Percentiles rank a stretch among this genome's conserved stretches.
These are phyloP conservation scores for Lycopodina hypogea DNA, from an alignment of 37 sponge, comb jelly and placozoan species.

Conservation along the genomic window DNA sequence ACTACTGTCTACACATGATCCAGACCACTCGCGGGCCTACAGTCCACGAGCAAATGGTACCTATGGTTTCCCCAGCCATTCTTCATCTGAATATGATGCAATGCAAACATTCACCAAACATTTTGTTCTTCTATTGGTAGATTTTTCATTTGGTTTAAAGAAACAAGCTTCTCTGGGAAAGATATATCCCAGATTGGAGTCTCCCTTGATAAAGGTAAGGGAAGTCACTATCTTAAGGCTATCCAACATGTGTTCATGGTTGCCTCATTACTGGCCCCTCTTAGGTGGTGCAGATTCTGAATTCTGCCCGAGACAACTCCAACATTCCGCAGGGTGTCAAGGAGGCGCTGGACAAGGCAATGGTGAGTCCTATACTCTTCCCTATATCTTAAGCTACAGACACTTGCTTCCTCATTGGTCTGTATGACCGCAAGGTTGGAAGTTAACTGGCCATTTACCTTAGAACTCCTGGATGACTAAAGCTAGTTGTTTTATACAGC, in stretches of 20 bases:
- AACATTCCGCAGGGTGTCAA: constrained; percentile 19
- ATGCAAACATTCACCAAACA: too few relatives aligned
- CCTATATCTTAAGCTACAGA: too few relatives aligned
- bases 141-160: not conserved
- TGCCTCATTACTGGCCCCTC: not conserved
- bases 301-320: constrained; percentile 26
- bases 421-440: too few relatives aligned
- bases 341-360: constrained; percentile 34
- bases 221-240: not conserved
- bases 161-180: constrained; percentile 10
- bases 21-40: not conserved
- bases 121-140: not conserved
- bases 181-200: not conserved
- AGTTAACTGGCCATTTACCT: too few relatives aligned
- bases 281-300: constrained; percentile 25
- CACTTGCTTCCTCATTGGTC: too few relatives aligned
- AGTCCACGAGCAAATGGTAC: constrained; percentile 12
- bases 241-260: not conserved
- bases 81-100: not conserved
- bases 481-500: too few relatives aligned
- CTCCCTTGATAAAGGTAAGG: constrained; percentile 4
- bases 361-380: constrained; percentile 12
- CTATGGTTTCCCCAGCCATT: not conserved
- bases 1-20: constrained; percentile 20
- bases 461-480: too few relatives aligned